Evolutionary conservation across 2,797 vertebrate genomes (phyloP), one percentile per base, ranked within the genome.

Genomic region (Nyctibius grandis): DNA sequence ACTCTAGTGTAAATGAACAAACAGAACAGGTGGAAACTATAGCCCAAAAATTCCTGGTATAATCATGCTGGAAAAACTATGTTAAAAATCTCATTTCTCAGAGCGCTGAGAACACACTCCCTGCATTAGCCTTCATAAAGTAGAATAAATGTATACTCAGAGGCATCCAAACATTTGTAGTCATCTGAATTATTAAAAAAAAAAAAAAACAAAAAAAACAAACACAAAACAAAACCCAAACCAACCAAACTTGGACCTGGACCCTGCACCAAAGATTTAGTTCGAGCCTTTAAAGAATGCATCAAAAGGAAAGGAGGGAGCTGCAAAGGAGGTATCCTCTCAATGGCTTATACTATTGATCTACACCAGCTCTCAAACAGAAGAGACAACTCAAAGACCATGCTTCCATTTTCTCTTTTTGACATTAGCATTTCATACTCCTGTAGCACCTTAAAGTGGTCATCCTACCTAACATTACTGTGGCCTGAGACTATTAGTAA

Each of bases 401-500:
- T 29, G n/a, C 5, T 73, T 33, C 14, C 23, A 63, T 28, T 5
- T 84, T 50, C 29, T 68, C 33, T 51, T 51, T 51, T 9, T 31
- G 33, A 6, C 10, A 9, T 54, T 65, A 61, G 12, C 50, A 42
- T 45, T 73, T 70, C 17, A 5, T 1, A 12, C 33, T 68, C 67
- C 57, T 15, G 9, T 0, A 70, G 50, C 64, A 69, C 51, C 59
- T 59, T 3, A 28, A 70, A 85, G 61, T 59, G 61, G 78, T 54
- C 93, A 81, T 60, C 80, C 74, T 70, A 76, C 61, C 74, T 56
- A 72, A 57, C 44, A 28, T 2, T 4, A 19, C 42, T 34, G 84
- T 23, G 63, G 86, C 78, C 95, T 91, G 63, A 91, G 74, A 51
- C 88, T 83, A 48, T 92, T 69, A 95, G 91, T 4, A 65, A 86